Conservation (phyloP, 2,113 vertebrate species). For the Campylomormyrus numenius region DNA sequence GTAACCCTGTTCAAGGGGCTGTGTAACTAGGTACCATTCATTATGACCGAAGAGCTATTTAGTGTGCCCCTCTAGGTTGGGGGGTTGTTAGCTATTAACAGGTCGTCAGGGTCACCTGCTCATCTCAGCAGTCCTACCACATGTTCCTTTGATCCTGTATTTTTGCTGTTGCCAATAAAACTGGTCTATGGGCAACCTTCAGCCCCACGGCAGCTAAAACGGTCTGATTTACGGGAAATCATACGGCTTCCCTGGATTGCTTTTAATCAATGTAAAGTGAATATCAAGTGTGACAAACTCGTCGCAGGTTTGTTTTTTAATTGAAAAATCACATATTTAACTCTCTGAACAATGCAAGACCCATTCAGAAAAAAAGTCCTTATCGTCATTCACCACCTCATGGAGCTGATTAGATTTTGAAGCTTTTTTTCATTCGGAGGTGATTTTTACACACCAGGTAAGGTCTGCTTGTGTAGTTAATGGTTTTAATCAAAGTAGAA, state of each 20-base stretch:
- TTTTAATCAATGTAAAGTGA: neutral
- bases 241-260: neutral
- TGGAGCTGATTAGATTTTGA: neutral
- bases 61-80: constrained; percentile 3
- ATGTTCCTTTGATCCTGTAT: neutral
- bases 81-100: neutral
- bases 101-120: neutral
- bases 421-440: neutral
- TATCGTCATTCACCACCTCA: neutral
- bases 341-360: neutral
- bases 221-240: neutral
- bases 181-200: neutral
- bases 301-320: neutral
- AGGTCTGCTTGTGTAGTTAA: neutral
- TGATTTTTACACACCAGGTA: neutral
- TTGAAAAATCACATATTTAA: neutral
- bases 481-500: neutral
- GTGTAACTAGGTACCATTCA: neutral
- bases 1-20: neutral
- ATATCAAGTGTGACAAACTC: neutral
- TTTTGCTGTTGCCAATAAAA: constrained; percentile 12
- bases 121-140: neutral
- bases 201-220: neutral
- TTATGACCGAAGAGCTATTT: neutral
- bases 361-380: neutral